A percentile compares a stretch with the other conserved stretches of the same genome.
Evolutionary conservation across 2,797 vertebrate genomes (phyloP).

Genomic region (Sebastes kiyomatsui): DNA sequence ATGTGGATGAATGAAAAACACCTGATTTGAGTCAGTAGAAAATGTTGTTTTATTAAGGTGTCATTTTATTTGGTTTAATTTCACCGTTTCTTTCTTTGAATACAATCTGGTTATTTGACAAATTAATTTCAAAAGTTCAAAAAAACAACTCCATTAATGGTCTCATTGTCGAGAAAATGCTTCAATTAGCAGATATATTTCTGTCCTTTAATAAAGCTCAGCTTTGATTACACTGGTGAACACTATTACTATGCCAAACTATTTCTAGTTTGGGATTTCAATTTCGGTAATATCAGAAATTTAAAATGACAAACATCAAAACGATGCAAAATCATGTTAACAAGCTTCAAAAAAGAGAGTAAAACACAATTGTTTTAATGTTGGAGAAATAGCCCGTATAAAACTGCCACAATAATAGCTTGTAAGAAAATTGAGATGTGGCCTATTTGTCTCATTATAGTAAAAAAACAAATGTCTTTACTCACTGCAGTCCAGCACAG

Average conservation of each 20-base stretch:
- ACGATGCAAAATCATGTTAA: background rate
- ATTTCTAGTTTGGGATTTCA: background rate
- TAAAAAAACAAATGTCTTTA: background rate
- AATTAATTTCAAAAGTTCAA: background rate
- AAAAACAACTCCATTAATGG: background rate
- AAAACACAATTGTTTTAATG: no score
- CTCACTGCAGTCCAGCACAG: slow-evolving; percentile 1
- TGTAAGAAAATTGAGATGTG: background rate
- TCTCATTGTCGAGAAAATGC: background rate
- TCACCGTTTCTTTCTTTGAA: background rate
- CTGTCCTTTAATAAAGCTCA: background rate
- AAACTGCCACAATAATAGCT: background rate
- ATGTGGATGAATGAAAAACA: background rate
- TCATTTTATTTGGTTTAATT: background rate
- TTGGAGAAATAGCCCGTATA: background rate
- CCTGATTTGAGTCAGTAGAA: background rate
- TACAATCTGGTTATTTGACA: background rate
- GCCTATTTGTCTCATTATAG: background rate
- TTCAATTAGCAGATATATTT: background rate
- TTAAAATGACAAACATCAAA: background rate
- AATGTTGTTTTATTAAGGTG: background rate
- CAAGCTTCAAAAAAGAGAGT: background rate
- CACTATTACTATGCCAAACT: background rate
- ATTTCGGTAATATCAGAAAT: background rate
- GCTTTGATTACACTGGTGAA: background rate